Base-by-base conservation (phyloP, 2,113 vertebrate species). In the Penelope pileata region DNA sequence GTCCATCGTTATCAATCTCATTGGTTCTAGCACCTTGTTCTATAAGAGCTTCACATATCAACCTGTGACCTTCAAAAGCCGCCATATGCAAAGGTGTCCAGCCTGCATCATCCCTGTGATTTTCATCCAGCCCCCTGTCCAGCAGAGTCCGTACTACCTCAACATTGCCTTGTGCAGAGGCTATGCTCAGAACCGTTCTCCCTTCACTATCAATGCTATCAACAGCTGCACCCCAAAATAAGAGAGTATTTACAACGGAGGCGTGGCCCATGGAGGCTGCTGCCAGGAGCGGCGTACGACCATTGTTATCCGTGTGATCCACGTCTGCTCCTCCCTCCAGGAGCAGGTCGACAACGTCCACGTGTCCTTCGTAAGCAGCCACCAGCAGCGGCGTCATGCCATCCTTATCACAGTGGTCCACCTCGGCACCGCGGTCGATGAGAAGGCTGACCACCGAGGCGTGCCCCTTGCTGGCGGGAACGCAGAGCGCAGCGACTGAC, bases 71-170 rank as follows among this genome's bases (percentile, higher is more conserved):
- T 97, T 99, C 99, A 74, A 99, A 99, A 26, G 99, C 98, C 78
- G 99, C 99, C 99, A 99, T 99, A 96, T 99, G 99, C 78, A 99
- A 97, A 36, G 99, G 99, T 2, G 99, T 99, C 99, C 99, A 99
- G 77, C 99, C 99, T 8, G 99, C 98, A 50, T 99, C 99, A 7
- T 99, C 99, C 67, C 99, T 97, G 92, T 99, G 99, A 88, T 99
- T 99, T 93, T 99, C 99, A 73, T 99, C 99, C 51, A 99, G 94
- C 38, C 99, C 99, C 97, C 99, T 98, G 98, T 99, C 99, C 98
- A 99, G 98, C 96, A 99, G 98, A 97, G 99, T 99, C 62, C 99
- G 97, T 16, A 99, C 99, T 83, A 99, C 99, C 94, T 99, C 99
- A 21, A 99, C 99, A 10, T 99, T 99, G 29, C 99, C 99, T 95